Evolutionary conservation across 2,888 invertebrate species (phyloP), one percentile per base, ranked within the genome.

Genomic region (Hedya salicella): DNA sequence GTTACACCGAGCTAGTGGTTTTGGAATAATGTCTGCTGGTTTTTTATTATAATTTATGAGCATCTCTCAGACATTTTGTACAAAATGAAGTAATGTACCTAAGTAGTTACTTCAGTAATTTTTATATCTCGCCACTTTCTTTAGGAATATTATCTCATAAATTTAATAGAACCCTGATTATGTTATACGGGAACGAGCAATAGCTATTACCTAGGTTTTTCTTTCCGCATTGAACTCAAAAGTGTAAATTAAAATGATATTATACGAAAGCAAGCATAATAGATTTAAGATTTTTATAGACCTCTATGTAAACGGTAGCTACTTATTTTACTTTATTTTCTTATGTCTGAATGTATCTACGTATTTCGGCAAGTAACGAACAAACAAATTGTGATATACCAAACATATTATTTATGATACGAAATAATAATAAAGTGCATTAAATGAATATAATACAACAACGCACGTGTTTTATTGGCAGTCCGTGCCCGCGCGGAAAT

Each of bases 351-450:
- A 46, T 67, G 67, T 68, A 64, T 63, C 46, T 66, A 70, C 68
- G 75, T 71, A 74, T 77, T 80, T 82, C 74, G 81, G 79, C 76
- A 75, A 78, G 75, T 74, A 63, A 68, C 65, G 78, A 81, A 82
- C 80, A 82, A 85, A 85, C 81, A 82, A 83, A 82, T 83, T 86
- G 86, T 86, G 86, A 86, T 86, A 86, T 83, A 73, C 78, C 80
- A 83, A 85, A 86, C 86, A 86, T 86, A 86, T 85, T 78, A 83
- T 83, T 83, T 85, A 86, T 84, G 78, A 82, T 82, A 85, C 74
- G 75, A 69, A 78, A 82, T 68, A 67, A 73, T 70, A 68, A 73
- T 81, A 78, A 80, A 82, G 69, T 77, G 78, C 78, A 79, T 77
- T 75, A 70, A 77, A 77, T 73, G 73, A 65, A 65, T 44, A 54